Evolutionary conservation across 2,113 vertebrate genomes (phyloP).

Genomic region (Pelmatolapia mariae): DNA sequence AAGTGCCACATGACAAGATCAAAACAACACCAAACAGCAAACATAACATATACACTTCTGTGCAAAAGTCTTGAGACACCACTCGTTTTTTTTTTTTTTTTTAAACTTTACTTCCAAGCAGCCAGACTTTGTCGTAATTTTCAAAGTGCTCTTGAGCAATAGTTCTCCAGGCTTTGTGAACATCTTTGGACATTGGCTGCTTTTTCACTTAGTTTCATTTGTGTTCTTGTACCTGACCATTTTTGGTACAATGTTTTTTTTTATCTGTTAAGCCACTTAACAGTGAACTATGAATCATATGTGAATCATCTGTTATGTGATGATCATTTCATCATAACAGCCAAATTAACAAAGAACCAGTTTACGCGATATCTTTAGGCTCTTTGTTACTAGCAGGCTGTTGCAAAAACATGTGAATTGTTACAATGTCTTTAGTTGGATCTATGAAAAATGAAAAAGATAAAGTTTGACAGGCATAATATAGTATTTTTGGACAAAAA

Average conservation of each 20-base stretch:
- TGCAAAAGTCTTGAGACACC: not conserved
- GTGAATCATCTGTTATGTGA: not conserved
- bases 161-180: not conserved
- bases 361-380: not conserved
- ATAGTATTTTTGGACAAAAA: not conserved
- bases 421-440: not conserved
- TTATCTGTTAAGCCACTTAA: not conserved
- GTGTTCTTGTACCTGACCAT: not conserved
- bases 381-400: not conserved
- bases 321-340: not conserved
- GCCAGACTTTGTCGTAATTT: not conserved
- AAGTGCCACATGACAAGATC: not conserved
- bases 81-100: too few relatives aligned
- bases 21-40: not conserved
- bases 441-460: not conserved
- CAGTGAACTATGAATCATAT: not conserved
- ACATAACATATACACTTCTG: not conserved
- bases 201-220: not conserved
- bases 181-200: not conserved
- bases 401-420: not conserved
- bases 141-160: not conserved
- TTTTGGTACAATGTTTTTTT: not conserved
- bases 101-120: not conserved
- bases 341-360: not conserved
- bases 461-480: not conserved